Percentiles rank a stretch among this genome's conserved stretches.
These are phyloP conservation scores for Sapajus apella DNA, from an alignment of 2,113 vertebrate genomes.

Conservation along the genomic window DNA sequence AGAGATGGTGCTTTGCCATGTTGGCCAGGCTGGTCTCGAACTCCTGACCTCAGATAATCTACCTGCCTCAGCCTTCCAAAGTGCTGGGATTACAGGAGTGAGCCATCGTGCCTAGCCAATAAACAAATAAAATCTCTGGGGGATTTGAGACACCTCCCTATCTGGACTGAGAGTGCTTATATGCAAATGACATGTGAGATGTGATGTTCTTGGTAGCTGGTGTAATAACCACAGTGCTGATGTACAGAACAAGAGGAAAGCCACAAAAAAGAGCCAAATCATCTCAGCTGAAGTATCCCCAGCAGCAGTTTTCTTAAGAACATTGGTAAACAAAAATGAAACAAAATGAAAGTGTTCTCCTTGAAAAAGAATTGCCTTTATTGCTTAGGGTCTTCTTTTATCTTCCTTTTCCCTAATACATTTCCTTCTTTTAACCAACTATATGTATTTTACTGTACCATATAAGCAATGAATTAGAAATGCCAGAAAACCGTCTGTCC, in stretches of 20 bases:
- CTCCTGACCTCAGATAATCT: no score
- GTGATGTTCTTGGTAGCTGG: not conserved
- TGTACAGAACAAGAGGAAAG: not conserved
- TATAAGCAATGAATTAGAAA: not conserved
- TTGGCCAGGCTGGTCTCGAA: no score
- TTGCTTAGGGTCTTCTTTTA: not conserved
- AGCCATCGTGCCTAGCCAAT: no score
- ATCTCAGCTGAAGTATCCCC: not conserved
- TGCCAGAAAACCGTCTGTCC: not conserved
- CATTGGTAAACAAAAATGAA: not conserved
- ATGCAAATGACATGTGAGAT: not conserved
- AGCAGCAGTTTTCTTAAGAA: not conserved
- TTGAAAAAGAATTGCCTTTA: not conserved
- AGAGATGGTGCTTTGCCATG: no score
- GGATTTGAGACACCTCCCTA: not conserved
- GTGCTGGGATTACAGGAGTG: no score
- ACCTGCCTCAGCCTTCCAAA: no score
- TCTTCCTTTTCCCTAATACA: not conserved
- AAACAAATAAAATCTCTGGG: not conserved
- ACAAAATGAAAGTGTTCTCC: not conserved
- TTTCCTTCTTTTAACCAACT: not conserved
- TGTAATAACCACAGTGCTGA: constrained; percentile 36
- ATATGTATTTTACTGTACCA: not conserved
- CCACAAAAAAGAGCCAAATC: constrained; percentile 22
- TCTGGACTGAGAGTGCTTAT: not conserved